Evolutionary conservation across 1,140 invertebrate species (phyloP).

Genomic region (Popillia japonica): DNA sequence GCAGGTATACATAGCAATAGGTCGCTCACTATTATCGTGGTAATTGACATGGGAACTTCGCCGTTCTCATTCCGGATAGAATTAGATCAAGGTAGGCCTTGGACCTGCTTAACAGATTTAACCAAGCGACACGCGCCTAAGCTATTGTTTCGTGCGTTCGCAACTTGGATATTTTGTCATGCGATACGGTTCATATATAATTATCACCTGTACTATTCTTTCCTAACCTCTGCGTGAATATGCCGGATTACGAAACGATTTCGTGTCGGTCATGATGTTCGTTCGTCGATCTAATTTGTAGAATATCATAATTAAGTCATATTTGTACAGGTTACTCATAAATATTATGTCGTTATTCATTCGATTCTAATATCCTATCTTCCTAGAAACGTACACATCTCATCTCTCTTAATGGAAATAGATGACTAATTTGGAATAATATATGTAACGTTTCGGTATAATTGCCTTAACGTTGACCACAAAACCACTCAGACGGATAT

Average conservation of each 20-base stretch:
- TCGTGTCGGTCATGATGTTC: too few species aligned
- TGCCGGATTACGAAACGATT: not conserved
- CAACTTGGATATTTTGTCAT: slow-evolving; percentile 41
- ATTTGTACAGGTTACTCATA: too few species aligned
- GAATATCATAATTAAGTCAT: too few species aligned
- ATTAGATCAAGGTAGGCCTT: slow-evolving; percentile 45
- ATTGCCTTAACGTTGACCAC: too few species aligned
- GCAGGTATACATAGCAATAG: not conserved
- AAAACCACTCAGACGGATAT: too few species aligned
- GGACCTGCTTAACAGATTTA: slow-evolving; percentile 42
- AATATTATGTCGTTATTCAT: too few species aligned
- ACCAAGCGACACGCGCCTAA: slow-evolving; percentile 42
- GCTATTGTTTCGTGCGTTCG: slow-evolving; percentile 40
- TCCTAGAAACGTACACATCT: too few species aligned
- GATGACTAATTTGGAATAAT: too few species aligned
- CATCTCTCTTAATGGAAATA: too few species aligned
- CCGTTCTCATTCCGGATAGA: slow-evolving; percentile 44
- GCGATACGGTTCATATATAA: slow-evolving; percentile 43
- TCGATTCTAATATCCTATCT: too few species aligned
- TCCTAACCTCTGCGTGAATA: slow-evolving; percentile 39
- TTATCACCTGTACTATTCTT: slow-evolving; percentile 43
- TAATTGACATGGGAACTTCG: slow-evolving; percentile 45
- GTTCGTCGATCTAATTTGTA: too few species aligned
- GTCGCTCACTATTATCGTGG: not conserved
- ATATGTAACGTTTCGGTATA: too few species aligned